A percentile compares a stretch with the other conserved stretches of the same genome.
phyloP scores from a whole-genome alignment of 2,888 invertebrate genomes.

The Camptogramma bilineatum region DNA sequence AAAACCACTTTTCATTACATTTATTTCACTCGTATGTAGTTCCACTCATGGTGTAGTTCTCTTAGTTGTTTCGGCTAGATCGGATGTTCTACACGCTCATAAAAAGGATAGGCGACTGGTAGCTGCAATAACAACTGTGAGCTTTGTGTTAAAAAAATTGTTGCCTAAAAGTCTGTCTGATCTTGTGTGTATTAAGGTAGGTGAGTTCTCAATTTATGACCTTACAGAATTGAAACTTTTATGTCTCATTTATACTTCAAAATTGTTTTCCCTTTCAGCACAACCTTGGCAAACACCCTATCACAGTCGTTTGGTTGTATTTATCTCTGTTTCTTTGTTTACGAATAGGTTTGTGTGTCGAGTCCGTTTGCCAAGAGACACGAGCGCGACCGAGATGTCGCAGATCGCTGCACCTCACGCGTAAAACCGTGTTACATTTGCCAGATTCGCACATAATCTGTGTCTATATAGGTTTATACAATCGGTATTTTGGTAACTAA shows the following conservation, averaged over 20 bases:
- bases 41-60: no score
- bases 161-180: no score
- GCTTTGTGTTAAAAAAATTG: no score
- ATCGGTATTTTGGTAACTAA: slow-evolving; percentile 28
- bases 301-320: slow-evolving; percentile 23
- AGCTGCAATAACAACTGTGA: no score
- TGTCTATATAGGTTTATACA: slow-evolving; percentile 10
- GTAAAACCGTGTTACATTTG: slow-evolving; percentile 44
- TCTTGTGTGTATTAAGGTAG: no score
- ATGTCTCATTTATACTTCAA: neutral
- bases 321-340: slow-evolving; percentile 39
- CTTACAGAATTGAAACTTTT: neutral
- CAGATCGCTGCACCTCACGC: slow-evolving; percentile 40
- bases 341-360: slow-evolving; percentile 36
- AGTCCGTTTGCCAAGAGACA: slow-evolving; percentile 53
- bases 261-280: slow-evolving; percentile 10
- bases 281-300: slow-evolving; percentile 13
- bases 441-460: slow-evolving; percentile 38
- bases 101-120: no score
- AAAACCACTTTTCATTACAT: no score
- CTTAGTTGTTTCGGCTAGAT: no score
- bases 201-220: no score
- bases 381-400: slow-evolving; percentile 48
- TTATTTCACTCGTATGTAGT: no score
- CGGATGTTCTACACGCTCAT: no score